Base-by-base conservation (phyloP, 2,797 vertebrate genomes). In the Neostethus bicornis region DNA sequence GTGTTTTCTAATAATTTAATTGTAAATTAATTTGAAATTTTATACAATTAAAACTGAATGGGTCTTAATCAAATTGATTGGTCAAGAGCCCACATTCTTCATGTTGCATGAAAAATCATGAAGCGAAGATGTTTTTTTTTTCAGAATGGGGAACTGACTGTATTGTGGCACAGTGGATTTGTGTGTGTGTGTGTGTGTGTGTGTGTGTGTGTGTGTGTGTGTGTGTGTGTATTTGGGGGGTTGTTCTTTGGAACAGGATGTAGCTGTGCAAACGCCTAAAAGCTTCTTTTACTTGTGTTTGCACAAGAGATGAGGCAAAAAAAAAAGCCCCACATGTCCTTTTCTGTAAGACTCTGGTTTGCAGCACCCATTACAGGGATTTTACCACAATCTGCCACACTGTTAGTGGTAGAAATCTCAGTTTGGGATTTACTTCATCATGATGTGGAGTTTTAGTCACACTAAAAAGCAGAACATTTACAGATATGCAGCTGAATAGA, bases 181-280 rank as follows among this genome's bases (percentile, higher is more conserved):
- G 44, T 45, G 31, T 32, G 61, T 34, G 7, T 14, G 10, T 19
- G 28, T 17, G 35, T 12, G 20, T 19, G 34, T 50, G 70, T 56
- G 46, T 12, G 21, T 61, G 49, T 34, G 44, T 45, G 31, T 32
- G 61, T 34, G 7, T 14, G 10, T 19, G n/a, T 32, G 49, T 34
- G 44, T 45, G 31, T 32, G 61, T 34, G 7, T 14, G 10, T 19
- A 28, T 17, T 35, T 12, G 20, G 19, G 34, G 50, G 70, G 56
- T 46, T 12, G 21, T 61, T 70, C 61, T 79, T 11, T 80, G 72
- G 73, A 88, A 80, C 82, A 86, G 85, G 85, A 87, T 88, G 77
- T 71, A 70, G 73, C 67, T 77, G 72, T 74, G 75, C 72, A 85
- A 83, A 83, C 55, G 42, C 51, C 75, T 69, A 24, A 73, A 57